These are phyloP conservation scores for Agonopterix subpropinquella DNA, from an alignment of 2,888 invertebrate species.

Conservation along the genomic window DNA sequence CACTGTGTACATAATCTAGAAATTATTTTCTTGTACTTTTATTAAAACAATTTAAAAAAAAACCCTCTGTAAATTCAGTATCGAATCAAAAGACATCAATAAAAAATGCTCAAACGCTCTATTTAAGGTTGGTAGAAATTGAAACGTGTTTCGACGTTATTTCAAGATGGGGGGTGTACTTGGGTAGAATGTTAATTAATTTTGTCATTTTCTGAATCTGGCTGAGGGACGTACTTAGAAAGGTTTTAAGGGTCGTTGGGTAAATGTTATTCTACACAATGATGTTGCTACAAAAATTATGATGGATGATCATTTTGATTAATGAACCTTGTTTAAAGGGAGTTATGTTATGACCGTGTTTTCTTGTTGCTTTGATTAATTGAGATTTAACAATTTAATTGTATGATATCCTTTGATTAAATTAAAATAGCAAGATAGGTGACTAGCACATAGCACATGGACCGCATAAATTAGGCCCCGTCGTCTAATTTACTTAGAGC, in stretches of 20 bases:
- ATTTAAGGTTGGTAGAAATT: slow-evolving; percentile 15
- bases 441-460: too few relatives aligned
- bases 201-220: slow-evolving; percentile 15
- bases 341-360: too few relatives aligned
- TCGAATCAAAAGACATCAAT: neutral
- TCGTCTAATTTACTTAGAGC: too few relatives aligned
- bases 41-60: too few relatives aligned
- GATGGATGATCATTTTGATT: slow-evolving; percentile 2
- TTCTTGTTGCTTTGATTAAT: too few relatives aligned
- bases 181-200: slow-evolving; percentile 24
- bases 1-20: too few relatives aligned
- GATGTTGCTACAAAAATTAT: slow-evolving; percentile 1
- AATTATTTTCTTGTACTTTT: too few relatives aligned
- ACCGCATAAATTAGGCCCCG: too few relatives aligned
- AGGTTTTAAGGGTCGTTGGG: slow-evolving; percentile 4
- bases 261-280: neutral
- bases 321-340: neutral
- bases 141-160: slow-evolving; percentile 27
- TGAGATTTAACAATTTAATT: too few relatives aligned
- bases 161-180: slow-evolving; percentile 22
- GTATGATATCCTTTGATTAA: too few relatives aligned
- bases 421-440: too few relatives aligned
- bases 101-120: neutral
- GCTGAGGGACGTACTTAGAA: neutral
- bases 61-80: neutral